Evolutionary conservation across 2,113 vertebrate genomes (phyloP).

Genomic region (Caranx melampygus): DNA sequence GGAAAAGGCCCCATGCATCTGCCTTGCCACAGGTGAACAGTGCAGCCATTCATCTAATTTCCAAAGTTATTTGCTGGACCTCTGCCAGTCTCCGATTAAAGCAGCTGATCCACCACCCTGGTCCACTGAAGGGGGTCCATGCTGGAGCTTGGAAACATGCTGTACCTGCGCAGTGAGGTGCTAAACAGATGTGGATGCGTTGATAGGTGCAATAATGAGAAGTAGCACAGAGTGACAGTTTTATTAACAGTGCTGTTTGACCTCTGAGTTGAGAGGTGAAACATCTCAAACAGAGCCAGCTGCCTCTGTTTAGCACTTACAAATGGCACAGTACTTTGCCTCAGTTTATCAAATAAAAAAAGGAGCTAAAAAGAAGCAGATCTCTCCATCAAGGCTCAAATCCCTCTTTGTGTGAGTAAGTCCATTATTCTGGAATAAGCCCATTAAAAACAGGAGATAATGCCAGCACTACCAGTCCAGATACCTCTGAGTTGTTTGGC

Average conservation of each 20-base stretch:
- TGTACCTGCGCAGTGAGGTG: constrained; percentile 18
- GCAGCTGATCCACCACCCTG: constrained; percentile 38
- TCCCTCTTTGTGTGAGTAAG: constrained; percentile 39
- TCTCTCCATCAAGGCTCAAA: constrained; percentile 33
- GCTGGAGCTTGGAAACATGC: constrained; percentile 27
- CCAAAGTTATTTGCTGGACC: constrained; percentile 66
- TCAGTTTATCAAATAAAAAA: background rate
- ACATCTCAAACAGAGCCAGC: background rate
- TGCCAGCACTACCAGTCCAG: constrained; percentile 35
- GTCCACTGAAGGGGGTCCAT: constrained; percentile 42
- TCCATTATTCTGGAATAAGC: constrained; percentile 60
- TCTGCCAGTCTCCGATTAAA: constrained; percentile 59
- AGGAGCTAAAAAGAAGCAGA: constrained; percentile 21
- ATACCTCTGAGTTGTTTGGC: constrained; percentile 52
- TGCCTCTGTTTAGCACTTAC: background rate
- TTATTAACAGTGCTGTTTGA: background rate
- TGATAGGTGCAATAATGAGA: background rate
- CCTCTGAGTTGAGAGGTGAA: background rate
- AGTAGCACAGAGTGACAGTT: background rate
- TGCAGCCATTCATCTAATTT: constrained; percentile 60
- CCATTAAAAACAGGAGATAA: constrained; percentile 58
- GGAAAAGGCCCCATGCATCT: constrained; percentile 23
- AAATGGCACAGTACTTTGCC: background rate
- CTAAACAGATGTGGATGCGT: background rate
- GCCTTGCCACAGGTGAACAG: constrained; percentile 64